Evolutionary conservation across 2,113 vertebrate species (phyloP), one percentile per base, ranked within the genome.

Genomic region (Vidua macroura): DNA sequence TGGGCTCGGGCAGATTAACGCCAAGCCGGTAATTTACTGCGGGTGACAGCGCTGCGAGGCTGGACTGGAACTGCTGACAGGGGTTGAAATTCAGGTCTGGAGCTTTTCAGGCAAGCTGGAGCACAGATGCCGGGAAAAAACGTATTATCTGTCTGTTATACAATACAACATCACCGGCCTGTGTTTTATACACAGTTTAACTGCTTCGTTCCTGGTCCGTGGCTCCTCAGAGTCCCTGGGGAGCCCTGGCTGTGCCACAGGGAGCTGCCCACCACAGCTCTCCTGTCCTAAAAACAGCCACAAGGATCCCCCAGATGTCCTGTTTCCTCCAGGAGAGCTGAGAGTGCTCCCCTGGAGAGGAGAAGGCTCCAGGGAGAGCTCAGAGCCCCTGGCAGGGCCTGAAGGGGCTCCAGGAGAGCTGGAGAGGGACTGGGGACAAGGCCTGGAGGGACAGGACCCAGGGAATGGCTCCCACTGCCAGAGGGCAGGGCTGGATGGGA

Each of bases 71-170:
- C 41, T 13, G 88, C 90, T 80, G 95, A 81, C 94, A 35, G 1
- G 21, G 92, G 64, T 2, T 69, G 81, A 86, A 86, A 92, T 68
- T 35, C 89, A 44, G 88, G 73, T 27, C 86, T 83, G 92, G 27
- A 78, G 92, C 76, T 92, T 76, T 86, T 70, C 76, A 41, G 5
- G 19, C 86, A 88, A 88, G 88, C 92, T 91, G 89, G 69, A 86
- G 68, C 80, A 23, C 81, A 89, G 93, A 95, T 88, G 94, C 86
- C 41, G 3, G 6, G 63, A 64, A 30, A 53, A 41, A 51, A 41
- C 6, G 1, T 7, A 13, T 88, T 84, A n/a, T 81, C 88, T 46
- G 31, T 11, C 20, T 31, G 5, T 83, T 89, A 72, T 33, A 84
- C 87, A 91, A 74, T 55, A 17, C 52, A 15, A 2, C 8, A 15